These are phyloP conservation scores for Spisula subtruncata DNA, from an alignment of 2,888 invertebrate genomes.

Conservation along the genomic window DNA sequence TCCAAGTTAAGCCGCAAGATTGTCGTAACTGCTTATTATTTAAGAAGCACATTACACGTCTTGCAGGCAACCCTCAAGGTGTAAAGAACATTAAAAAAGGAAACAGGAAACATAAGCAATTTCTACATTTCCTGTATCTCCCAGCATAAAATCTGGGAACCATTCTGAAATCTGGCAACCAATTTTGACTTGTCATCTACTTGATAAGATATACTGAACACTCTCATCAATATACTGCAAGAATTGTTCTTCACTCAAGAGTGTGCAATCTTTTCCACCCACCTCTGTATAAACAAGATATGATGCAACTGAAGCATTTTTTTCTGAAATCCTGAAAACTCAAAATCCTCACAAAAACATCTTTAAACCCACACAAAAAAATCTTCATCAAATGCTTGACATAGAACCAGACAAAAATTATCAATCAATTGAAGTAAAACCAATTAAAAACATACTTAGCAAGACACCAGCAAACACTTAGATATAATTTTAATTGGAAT, in stretches of 20 bases:
- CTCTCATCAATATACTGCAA: neutral
- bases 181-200: slow-evolving; percentile 8
- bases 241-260: neutral
- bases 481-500: slow-evolving; percentile 26
- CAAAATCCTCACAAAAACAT: neutral
- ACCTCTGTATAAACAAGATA: neutral
- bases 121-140: neutral
- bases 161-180: neutral
- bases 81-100: neutral
- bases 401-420: neutral
- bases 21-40: too few relatives aligned
- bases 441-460: slow-evolving; percentile 25
- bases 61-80: too few relatives aligned
- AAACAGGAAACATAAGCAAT: neutral
- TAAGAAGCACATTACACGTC: too few relatives aligned
- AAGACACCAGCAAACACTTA: neutral
- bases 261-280: neutral
- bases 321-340: neutral
- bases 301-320: neutral
- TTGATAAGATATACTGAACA: neutral
- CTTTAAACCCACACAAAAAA: neutral
- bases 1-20: too few relatives aligned
- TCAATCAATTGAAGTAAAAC: neutral
- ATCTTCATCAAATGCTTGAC: slow-evolving; percentile 2
- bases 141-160: slow-evolving; percentile 7